Base-by-base conservation (phyloP, 2,888 invertebrate species). In the Drosophila cognata region DNA sequence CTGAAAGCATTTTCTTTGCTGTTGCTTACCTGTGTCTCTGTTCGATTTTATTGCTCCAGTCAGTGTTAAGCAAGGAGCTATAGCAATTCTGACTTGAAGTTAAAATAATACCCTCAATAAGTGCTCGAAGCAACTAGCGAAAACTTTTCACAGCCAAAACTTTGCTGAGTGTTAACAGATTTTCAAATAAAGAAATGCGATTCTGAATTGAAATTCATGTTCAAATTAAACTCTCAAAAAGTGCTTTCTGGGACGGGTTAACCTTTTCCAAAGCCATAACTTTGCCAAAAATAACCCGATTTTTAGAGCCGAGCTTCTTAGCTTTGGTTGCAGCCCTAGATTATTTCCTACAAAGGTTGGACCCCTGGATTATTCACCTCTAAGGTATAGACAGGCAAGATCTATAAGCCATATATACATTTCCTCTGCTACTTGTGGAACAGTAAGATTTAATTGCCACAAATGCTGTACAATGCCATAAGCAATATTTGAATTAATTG, bases 1-100 rank as follows among this genome's bases (percentile, higher is more conserved):
- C 60, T 33, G 64, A 28, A 36, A 41, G 51, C 57, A 43, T 43
- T 58, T 57, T 51, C 43, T 10, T n/a, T 13, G 36, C 18, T 36
- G 28, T 36, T 52, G 31, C 51, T 52, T 38, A 56, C 55, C 56
- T 56, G 28, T 28, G 36, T 55, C 38, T n/a, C 28, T 16, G 4
- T n/a, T n/a, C 0, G 28, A 56, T n/a, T 29, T 29, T 1, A 38
- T 56, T 56, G 38, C 11, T 18, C 4, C 28, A n/a, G n/a, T 16
- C 36, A 36, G 31, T 33, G 52, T 36, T 33, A 11, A 33, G 36
- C 13, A 6, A 0, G 7, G 2, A 25, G 4, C 4, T 16, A 16
- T 25, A 2, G 0, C 25, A 1, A 46, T 46, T 46, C 46, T 4
- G 7, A 16, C 7, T 46, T 25, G 13, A 46, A 25, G 13, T 25